phyloP scores from a whole-genome alignment of 2,888 invertebrate genomes.

The Zelleria hepariella region DNA sequence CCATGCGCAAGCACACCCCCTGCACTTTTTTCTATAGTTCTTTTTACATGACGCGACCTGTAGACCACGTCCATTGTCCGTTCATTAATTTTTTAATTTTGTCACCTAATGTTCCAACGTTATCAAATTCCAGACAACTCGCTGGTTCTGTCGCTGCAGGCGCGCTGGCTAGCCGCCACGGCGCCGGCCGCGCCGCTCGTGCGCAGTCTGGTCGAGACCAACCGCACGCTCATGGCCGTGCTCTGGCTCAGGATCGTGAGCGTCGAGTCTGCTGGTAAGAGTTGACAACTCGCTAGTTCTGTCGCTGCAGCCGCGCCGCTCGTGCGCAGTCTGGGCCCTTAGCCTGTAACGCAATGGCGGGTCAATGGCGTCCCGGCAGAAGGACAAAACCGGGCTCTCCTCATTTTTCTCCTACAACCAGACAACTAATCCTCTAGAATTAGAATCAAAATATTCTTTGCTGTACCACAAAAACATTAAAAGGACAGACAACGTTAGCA shows the following conservation, averaged over 20 bases:
- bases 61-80: too few relatives aligned
- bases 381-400: too few relatives aligned
- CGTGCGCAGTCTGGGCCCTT: constrained; percentile 83
- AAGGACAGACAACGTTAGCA: too few relatives aligned
- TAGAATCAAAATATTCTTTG: too few relatives aligned
- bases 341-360: too few relatives aligned
- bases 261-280: constrained; percentile 81
- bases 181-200: constrained; percentile 52
- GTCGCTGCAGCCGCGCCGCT: constrained; percentile 73
- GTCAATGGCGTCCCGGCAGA: too few relatives aligned
- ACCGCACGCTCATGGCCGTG: constrained; percentile 81
- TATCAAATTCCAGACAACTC: constrained; percentile 72
- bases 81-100: background rate
- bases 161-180: constrained; percentile 41
- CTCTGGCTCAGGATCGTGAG: constrained; percentile 83
- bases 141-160: constrained; percentile 78
- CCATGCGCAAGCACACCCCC: too few relatives aligned
- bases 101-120: background rate
- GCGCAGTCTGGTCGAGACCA: constrained; percentile 84
- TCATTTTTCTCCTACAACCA: too few relatives aligned
- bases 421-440: too few relatives aligned
- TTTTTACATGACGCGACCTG: too few relatives aligned
- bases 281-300: constrained; percentile 79
- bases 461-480: too few relatives aligned
- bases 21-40: too few relatives aligned